Percentiles rank a stretch among this genome's conserved stretches.
These are phyloP conservation scores for Idris sp. DNA, from an alignment of 1,140 invertebrate genomes.

Conservation along the genomic window DNA sequence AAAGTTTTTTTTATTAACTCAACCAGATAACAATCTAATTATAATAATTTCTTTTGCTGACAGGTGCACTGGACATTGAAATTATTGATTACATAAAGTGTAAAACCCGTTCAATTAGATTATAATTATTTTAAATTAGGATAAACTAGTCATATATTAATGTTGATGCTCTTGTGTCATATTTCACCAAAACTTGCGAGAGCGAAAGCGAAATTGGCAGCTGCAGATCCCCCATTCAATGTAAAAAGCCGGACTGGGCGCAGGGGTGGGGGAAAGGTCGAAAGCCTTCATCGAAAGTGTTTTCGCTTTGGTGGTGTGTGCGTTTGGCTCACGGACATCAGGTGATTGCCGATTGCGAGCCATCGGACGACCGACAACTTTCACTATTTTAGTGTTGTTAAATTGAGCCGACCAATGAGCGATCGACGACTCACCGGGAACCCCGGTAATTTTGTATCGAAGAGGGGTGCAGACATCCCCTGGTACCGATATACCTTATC, in stretches of 20 bases:
- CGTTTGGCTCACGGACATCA: slow-evolving; percentile 18
- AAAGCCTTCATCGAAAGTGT: slow-evolving; percentile 67
- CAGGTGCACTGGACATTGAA: too few species aligned
- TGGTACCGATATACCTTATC: background rate
- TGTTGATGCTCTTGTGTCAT: too few species aligned
- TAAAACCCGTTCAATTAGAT: too few species aligned
- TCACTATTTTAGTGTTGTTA: slow-evolving; percentile 41
- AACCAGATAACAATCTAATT: too few species aligned
- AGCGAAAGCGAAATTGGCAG: slow-evolving; percentile 62
- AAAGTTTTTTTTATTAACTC: too few species aligned
- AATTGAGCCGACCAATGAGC: slow-evolving; percentile 27
- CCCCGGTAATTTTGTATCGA: background rate
- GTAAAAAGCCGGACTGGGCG: slow-evolving; percentile 25
- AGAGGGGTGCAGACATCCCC: background rate
- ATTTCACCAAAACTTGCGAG: too few species aligned
- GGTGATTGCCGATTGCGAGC: slow-evolving; percentile 29
- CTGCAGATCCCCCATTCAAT: slow-evolving; percentile 1
- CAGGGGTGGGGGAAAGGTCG: slow-evolving; percentile 64
- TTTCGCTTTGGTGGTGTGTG: slow-evolving; percentile 10
- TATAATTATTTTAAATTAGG: too few species aligned
- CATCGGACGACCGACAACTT: slow-evolving; percentile 38
- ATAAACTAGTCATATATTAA: too few species aligned
- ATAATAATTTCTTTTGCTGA: too few species aligned
- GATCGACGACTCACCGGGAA: background rate
- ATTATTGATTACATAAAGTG: too few species aligned